phyloP scores from a whole-genome alignment of 2,888 invertebrate genomes.

The Pyrrhosoma nymphula region DNA sequence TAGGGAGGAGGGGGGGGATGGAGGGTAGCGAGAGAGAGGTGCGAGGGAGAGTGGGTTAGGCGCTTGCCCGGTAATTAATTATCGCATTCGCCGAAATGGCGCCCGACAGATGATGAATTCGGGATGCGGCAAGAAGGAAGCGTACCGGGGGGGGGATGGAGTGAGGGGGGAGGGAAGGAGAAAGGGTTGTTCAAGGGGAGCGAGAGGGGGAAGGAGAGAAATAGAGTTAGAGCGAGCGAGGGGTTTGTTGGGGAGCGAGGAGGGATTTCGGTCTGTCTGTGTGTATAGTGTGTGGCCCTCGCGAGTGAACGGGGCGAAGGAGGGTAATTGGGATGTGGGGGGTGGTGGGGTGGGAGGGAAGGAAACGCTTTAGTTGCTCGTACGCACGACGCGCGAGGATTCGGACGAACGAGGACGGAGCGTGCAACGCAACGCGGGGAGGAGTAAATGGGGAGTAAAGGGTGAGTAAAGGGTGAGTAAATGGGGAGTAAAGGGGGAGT shows the following conservation, averaged over 20 bases:
- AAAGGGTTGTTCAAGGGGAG: background rate
- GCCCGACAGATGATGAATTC: slow-evolving; percentile 69
- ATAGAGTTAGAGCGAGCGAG: no score
- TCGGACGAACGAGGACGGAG: no score
- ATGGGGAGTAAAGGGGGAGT: no score
- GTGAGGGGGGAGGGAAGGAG: background rate
- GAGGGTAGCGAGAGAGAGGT: background rate
- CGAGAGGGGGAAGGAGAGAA: background rate
- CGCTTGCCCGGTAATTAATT: slow-evolving; percentile 68
- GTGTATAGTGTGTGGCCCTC: no score
- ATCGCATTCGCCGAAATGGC: slow-evolving; percentile 68
- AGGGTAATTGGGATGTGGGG: no score
- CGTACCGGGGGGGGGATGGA: background rate
- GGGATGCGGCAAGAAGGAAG: slow-evolving; percentile 46
- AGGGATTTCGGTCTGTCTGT: background rate
- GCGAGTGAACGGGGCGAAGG: no score
- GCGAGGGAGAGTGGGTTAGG: background rate
- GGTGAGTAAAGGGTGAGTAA: no score
- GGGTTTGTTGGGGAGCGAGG: background rate
- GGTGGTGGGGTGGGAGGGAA: no score
- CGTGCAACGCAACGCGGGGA: no score
- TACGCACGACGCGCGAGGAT: no score
- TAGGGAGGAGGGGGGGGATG: background rate
- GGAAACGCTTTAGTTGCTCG: no score
- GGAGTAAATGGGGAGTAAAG: no score